Base-by-base conservation (phyloP, 1,140 invertebrate genomes). In the Orius insidiosus region DNA sequence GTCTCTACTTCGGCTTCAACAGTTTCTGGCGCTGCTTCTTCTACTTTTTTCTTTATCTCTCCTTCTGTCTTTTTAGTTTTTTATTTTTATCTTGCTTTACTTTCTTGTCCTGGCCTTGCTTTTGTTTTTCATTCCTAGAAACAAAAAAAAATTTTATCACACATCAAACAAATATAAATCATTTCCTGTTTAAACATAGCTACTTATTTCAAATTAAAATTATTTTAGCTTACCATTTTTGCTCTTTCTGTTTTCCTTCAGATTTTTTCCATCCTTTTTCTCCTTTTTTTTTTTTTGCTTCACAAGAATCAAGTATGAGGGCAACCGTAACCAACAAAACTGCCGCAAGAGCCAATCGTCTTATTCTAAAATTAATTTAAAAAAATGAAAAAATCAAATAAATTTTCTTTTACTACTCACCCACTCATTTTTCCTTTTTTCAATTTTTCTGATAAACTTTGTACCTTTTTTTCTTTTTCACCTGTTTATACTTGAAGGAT, bases 311-410 rank as follows among this genome's bases (percentile, higher is more conserved):
- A 16, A 43, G 19, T 5, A 43, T 43, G 10, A 43, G 24, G 11
- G 41, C 41, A 11, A 43, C 31, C 41, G 41, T 30, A 8, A 43
- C 41, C 24, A 43, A 15, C 18, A 43, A 32, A 16, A 43, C 31
- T 8, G 18, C 41, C 3, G 24, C 19, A 31, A 43, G 41, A 11
- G 31, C 41, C 24, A 43, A 31, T 31, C 24, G 9, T n/a, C 41
- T 24, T 30, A n/a, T 30, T 31, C 41, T 43, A n/a, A n/a, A n/a
- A n/a, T n/a, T n/a, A n/a, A n/a, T n/a, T 36, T 36, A 36, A 36
- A 36, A 36, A 36, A 36, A n/a, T 36, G 9, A 36, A n/a, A 36
- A n/a, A n/a, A n/a, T n/a, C n/a, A 36, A 36, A 36, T 3, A 15
- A 36, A 36, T 36, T 36, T 24, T 4, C 3, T 3, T 24, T n/a